Conservation (phyloP, 2,888 invertebrate species). For the Synergus laeviventris region DNA sequence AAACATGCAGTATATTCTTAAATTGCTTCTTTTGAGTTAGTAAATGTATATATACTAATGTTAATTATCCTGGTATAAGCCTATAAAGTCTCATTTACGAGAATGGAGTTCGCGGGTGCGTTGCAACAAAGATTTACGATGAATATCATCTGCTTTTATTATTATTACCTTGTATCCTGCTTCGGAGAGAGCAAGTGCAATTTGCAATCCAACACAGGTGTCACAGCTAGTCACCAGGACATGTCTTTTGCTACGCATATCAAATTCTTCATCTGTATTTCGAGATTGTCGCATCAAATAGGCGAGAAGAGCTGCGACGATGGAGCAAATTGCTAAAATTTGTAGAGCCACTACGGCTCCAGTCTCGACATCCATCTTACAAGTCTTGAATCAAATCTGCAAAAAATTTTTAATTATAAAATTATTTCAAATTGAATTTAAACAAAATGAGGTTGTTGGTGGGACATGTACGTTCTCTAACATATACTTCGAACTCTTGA, state of each 20-base stretch:
- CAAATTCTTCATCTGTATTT: constrained; percentile 73
- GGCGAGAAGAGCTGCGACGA: constrained; percentile 88
- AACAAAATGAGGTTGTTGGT: neutral
- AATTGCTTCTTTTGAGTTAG: neutral
- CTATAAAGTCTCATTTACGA: constrained; percentile 46
- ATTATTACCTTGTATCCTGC: constrained; percentile 69
- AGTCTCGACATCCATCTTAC: constrained; percentile 87
- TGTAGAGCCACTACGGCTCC: constrained; percentile 88
- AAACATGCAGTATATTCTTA: neutral
- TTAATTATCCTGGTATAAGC: neutral
- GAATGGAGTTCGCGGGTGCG: constrained; percentile 44
- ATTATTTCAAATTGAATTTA: no score
- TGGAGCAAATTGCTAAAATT: constrained; percentile 87
- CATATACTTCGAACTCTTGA: neutral
- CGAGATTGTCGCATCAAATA: constrained; percentile 87
- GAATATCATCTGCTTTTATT: neutral
- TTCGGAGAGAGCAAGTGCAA: constrained; percentile 74
- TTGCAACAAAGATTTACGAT: constrained; percentile 21
- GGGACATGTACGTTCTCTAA: neutral
- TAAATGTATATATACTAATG: neutral
- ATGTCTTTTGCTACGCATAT: constrained; percentile 83
- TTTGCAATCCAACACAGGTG: constrained; percentile 87
- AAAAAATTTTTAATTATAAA: no score
- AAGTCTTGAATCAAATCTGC: constrained; percentile 41
- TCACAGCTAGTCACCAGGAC: constrained; percentile 89